Evolutionary conservation across 2,113 vertebrate genomes (phyloP).

Genomic region (Plotosus lineatus): DNA sequence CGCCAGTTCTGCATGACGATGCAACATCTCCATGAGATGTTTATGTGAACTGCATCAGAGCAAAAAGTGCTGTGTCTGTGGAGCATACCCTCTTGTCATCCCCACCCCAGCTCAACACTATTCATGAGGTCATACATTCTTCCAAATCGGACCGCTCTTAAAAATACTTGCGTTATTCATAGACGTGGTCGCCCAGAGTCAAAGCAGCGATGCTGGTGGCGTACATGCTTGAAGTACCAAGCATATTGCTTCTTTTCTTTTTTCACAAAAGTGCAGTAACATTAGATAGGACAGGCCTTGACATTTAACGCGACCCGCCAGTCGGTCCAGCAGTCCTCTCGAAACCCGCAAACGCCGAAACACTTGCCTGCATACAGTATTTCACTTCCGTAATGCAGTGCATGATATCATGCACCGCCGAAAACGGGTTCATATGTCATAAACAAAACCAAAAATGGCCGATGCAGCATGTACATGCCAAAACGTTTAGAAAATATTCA

Average conservation of each 20-base stretch:
- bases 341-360: no score
- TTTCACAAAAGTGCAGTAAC: neutral
- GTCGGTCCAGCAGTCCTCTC: no score
- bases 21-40: slow-evolving; percentile 14
- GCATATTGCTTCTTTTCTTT: neutral
- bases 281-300: no score
- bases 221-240: slow-evolving; percentile 12
- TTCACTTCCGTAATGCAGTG: no score
- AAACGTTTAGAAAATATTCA: no score
- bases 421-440: no score
- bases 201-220: slow-evolving; percentile 57
- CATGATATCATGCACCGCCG: no score
- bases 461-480: no score
- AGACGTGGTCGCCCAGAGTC: slow-evolving; percentile 66
- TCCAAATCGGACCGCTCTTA: slow-evolving; percentile 62
- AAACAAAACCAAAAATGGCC: no score
- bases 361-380: no score
- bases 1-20: neutral
- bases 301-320: no score
- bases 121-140: slow-evolving; percentile 61
- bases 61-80: slow-evolving; percentile 22
- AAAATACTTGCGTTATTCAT: slow-evolving; percentile 73
- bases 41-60: neutral
- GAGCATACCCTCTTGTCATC: neutral
- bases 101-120: slow-evolving; percentile 9